phyloP scores from a whole-genome alignment of 1,140 invertebrate genomes.

The Nixonia krombeini region DNA sequence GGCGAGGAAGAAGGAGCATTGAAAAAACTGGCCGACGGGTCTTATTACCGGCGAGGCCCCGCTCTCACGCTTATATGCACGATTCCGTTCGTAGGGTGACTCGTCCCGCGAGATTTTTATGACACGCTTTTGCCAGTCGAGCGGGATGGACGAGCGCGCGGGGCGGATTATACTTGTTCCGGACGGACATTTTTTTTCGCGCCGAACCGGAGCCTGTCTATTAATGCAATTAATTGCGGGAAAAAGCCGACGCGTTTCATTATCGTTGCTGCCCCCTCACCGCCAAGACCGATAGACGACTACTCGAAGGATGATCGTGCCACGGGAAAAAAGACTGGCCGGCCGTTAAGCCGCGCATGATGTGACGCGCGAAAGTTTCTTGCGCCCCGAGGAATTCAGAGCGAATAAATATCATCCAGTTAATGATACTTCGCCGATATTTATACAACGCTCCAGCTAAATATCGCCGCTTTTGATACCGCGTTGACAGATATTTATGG shows the following conservation, averaged over 20 bases:
- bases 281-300: conserved; percentile 7
- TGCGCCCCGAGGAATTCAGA: conserved; percentile 6
- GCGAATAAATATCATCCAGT: conserved; percentile 12
- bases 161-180: conserved; percentile 15
- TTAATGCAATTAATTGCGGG: conserved; percentile 10
- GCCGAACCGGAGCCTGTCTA: conserved; percentile 1
- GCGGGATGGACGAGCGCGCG: conserved; percentile 21
- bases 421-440: conserved; percentile 12
- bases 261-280: conserved; percentile 6
- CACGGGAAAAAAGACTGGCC: not conserved
- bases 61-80: conserved; percentile 67
- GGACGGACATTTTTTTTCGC: conserved; percentile 7
- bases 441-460: not conserved
- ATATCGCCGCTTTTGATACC: not conserved
- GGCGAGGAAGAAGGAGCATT: conserved; percentile 37
- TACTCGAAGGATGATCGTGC: not conserved
- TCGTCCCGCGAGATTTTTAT: conserved; percentile 65
- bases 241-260: conserved; percentile 10
- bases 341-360: not conserved
- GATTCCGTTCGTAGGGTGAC: conserved; percentile 55
- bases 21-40: conserved; percentile 70
- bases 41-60: conserved; percentile 67
- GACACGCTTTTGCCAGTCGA: conserved; percentile 44
- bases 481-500: not conserved
- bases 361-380: not conserved